phyloP scores from a whole-genome alignment of 1,140 invertebrate genomes.

The Drosophila kepulauana region DNA sequence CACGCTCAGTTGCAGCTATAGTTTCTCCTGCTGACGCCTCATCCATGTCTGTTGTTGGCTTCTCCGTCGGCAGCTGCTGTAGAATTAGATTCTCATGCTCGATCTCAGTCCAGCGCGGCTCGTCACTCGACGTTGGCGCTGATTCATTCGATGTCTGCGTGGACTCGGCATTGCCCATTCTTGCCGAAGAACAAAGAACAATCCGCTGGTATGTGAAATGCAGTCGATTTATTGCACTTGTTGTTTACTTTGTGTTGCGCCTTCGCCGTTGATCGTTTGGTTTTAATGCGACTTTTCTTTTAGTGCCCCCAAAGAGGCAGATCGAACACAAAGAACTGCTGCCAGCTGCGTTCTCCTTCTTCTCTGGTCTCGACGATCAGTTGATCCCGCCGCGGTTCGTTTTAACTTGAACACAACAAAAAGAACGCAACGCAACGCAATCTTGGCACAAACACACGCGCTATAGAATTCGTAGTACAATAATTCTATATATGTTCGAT shows the following conservation, averaged over 20 bases:
- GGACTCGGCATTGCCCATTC: constrained; percentile 71
- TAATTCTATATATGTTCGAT: constrained; percentile 39
- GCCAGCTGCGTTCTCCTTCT: constrained; percentile 1
- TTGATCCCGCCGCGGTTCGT: constrained; percentile 10
- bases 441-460: constrained; percentile 9
- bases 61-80: constrained; percentile 45
- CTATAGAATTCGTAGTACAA: constrained; percentile 17
- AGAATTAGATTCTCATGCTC: constrained; percentile 79
- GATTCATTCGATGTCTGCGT: constrained; percentile 55
- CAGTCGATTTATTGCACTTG: constrained; percentile 50
- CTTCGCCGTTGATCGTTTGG: constrained; percentile 54
- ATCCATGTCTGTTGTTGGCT: not conserved
- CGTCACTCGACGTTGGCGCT: constrained; percentile 47
- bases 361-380: constrained; percentile 6
- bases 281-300: constrained; percentile 70
- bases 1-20: not conserved
- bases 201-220: constrained; percentile 53
- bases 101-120: constrained; percentile 81
- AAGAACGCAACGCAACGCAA: constrained; percentile 1
- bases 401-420: constrained; percentile 44
- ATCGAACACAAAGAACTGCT: constrained; percentile 43
- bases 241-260: constrained; percentile 43
- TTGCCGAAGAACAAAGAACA: constrained; percentile 57
- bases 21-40: constrained; percentile 1
- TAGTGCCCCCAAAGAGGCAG: constrained; percentile 19